Evolutionary conservation across 2,888 invertebrate genomes (phyloP).

Genomic region (Silvanus unidentatus): DNA sequence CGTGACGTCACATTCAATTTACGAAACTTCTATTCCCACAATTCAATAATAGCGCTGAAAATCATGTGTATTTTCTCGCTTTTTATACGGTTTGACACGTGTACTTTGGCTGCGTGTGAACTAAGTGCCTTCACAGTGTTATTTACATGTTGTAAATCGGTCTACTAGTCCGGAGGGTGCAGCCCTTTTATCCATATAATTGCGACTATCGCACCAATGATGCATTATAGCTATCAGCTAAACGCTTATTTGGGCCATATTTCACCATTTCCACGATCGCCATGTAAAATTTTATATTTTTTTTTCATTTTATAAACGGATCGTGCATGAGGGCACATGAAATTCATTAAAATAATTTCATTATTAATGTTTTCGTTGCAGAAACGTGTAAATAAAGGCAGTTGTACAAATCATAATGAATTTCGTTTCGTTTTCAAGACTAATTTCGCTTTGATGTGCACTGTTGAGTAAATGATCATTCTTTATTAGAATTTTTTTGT

Average conservation of each 20-base stretch:
- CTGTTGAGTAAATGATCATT: neutral
- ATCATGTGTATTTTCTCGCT: conserved; percentile 7
- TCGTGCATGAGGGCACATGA: no score
- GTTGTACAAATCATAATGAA: no score
- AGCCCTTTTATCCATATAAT: conserved; percentile 20
- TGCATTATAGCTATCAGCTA: conserved; percentile 19
- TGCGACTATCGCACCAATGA: conserved; percentile 18
- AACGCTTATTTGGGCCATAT: conserved; percentile 19
- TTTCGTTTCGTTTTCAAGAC: no score
- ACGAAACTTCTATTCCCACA: conserved; percentile 9
- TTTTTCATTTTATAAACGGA: no score
- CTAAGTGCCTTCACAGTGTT: conserved; percentile 7
- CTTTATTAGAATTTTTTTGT: no score
- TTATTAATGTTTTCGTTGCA: no score
- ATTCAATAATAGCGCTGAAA: conserved; percentile 9
- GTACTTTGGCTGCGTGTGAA: conserved; percentile 17
- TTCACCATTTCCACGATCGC: conserved; percentile 12
- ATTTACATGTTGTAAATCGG: conserved; percentile 19
- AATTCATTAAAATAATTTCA: no score
- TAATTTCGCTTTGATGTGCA: neutral
- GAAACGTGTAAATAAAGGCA: no score
- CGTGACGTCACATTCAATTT: conserved; percentile 12
- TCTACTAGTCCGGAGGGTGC: conserved; percentile 14
- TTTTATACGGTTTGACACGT: conserved; percentile 10
- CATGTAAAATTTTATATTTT: no score